Evolutionary conservation across 2,113 vertebrate species (phyloP), one percentile per base, ranked within the genome.

Genomic region (Clarias macrocephalus): DNA sequence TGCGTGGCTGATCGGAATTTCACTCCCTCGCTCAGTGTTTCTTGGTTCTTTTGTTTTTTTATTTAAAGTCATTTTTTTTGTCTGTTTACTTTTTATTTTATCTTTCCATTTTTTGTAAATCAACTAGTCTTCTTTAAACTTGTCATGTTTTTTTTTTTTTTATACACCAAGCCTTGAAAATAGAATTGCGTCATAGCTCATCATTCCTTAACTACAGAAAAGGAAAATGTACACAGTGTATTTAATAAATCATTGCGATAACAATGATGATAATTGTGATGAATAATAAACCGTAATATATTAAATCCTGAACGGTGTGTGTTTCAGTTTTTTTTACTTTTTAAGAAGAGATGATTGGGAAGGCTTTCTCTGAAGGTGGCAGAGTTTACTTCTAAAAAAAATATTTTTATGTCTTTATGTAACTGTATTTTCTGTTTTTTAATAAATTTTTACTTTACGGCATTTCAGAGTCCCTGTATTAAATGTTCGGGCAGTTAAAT

Each of bases 241-340:
- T 95, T 95, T 95, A 94, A 95, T 93, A 93, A 90, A 92, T 93
- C 85, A 93, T 88, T 82, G 70, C 76, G 72, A 85, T 82, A 89
- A 93, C 91, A 48, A 48, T 48, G 91, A 93, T 93, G 92, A 93
- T 92, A 93, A 92, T 94, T 94, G 95, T 95, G 93, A 93, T 87
- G 86, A 89, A 94, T 94, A 95, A 95, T 95, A 95, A 95, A 95
- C 93, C 85, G 84, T 96, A 95, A 96, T 96, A 95, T 95, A 96
- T 95, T 94, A 94, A 94, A 93, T 28, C 15, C 15, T 25, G 5
- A 10, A 11, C 7, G 18, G 18, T 37, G 19, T 75, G n/a, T 68
- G 11, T 16, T 72, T 48, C 5, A 3, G 19, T 73, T 73, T 73
- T 73, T 73, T 73, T 13, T 3, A 18, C n/a, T 80, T 56, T 28